Base-by-base conservation (phyloP, 1,140 invertebrate species). In the Drosophila bifasciata region DNA sequence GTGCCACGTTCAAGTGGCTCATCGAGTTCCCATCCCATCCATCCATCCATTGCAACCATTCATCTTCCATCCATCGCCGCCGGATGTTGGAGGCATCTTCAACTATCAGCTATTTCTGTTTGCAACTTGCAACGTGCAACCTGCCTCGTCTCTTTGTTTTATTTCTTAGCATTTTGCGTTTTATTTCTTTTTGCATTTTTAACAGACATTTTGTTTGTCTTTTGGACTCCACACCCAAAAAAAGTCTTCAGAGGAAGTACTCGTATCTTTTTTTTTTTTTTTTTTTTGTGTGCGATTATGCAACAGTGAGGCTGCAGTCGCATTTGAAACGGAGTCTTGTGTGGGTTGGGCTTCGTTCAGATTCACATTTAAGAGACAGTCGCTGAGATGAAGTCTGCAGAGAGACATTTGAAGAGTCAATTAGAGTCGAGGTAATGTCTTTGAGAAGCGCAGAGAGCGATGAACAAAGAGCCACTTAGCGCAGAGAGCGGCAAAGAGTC, bases 1-100 rank as follows among this genome's bases (percentile, higher is more conserved):
- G 58, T 78, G 56, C 41, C 43, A 15, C 21, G 25, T 57, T 73
- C 75, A 79, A 83, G 79, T 84, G 75, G 74, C 60, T 46, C 36
- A 69, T 79, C 56, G 76, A 79, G 70, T 64, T 67, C 21, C 9
- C 36, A 15, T 48, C 43, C 67, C 40, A 36, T 44, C 40, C 48
- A 44, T 40, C 66, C 53, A 64, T 40, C 40, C 32, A 59, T 16
- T 25, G 15, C 8, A 44, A 13, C 52, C 13, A 59, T 62, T 23
- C 55, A 44, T 60, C 41, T 62, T 60, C 39, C 52, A 57, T 46
- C 23, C 58, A 64, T 3, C 28, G 41, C 61, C 64, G 64, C 64
- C 64, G 64, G 64, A 68, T 67, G 48, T 55, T 67, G 28, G 48
- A 49, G 52, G 62, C 57, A 68, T 79, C 58, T 68, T n/a, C 44